Evolutionary conservation across 2,797 vertebrate genomes (phyloP), one percentile per base, ranked within the genome.

Genomic region (Betta splendens): DNA sequence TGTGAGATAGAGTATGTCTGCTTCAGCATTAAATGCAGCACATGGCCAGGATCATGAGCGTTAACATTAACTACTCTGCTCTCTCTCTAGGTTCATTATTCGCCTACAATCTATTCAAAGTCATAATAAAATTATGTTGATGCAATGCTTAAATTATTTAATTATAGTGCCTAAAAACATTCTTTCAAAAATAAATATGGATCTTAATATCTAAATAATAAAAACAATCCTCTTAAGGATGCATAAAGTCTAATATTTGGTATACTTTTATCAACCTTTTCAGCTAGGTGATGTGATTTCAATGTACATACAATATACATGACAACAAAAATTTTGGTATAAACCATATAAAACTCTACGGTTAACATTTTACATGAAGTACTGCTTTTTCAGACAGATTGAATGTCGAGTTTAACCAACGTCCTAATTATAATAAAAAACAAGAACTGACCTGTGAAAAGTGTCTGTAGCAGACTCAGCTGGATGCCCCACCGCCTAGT

Each of bases 101-200:
- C 52, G 42, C 65, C 43, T 45, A 44, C 23, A 45, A 33, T 60
- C 63, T 52, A 40, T 39, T 64, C 36, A 33, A 61, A 73, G 57
- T 64, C 36, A 38, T 28, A n/a, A 70, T 40, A 47, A 67, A 75
- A 62, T 40, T 56, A 29, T 54, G 51, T 54, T 29, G 16, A 53
- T 50, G 58, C 33, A 54, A 69, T 62, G 35, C 44, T 71, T 56
- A 78, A 83, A 84, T 59, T 59, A 85, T 52, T 54, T 12, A 70
- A 62, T 60, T 82, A 80, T 47, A 74, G 51, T 48, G 56, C n/a
- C 66, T 77, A 81, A 68, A 87, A 82, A 77, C 7, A 7, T 70
- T 64, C 43, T 83, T 75, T 79, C 62, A 80, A 92, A 90, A 91
- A 90, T 91, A 92, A 90, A 89, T 84, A 90, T 59, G 47, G 71